Evolutionary conservation across 35 echinoderm and acorn worm species (phyloP), one percentile per base, ranked within the genome.

Genomic region (Apostichopus californicus): DNA sequence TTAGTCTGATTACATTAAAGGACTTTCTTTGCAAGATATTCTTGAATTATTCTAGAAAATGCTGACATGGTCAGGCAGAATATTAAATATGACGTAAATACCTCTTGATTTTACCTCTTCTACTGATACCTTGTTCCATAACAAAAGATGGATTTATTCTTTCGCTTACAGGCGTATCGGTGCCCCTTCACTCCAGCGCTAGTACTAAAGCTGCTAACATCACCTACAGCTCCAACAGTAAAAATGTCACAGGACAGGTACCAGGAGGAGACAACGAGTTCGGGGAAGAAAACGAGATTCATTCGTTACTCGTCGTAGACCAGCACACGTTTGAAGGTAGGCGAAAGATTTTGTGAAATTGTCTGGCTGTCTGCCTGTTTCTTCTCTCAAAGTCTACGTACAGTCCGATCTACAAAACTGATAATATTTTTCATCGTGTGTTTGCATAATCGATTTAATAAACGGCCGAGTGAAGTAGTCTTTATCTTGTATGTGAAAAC

Each of bases 321-420:
- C 97, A 98, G 73, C 97, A 98, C 78, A 98, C 97, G 78, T 98
- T 98, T 95, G 97, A 98, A 98, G 97, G 97, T 98, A 79, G 91
- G 73, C 1, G 9, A 17, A 26, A 77, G 26, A 28, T 28, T 28
- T 77, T 26, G 73, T 21, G 73, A 11, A 77, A 77, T 1, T 7
- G 6, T 77, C 15, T 21, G 8, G 73, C 0, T 13, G 6, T 21
- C 6, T 6, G 6, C 15, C 17, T 77, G 8, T n/a, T 77, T 77
- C 34, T 9, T n/a, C 24, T 77, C 73, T 21, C 17, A 26, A 26
- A 77, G 0, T 77, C 17, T 7, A 0, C 6, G 6, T 21, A 77
- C 17, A 77, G 15, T 77, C 1, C 26, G 26, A 28, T 28, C 26
- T 1, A 28, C 26, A 28, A 28, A 28, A 28, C 26, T 28, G 26